Percentiles rank a stretch among this genome's conserved stretches.
Evolutionary conservation across 2,797 vertebrate species (phyloP).

Genomic region (Manis pentadactyla): DNA sequence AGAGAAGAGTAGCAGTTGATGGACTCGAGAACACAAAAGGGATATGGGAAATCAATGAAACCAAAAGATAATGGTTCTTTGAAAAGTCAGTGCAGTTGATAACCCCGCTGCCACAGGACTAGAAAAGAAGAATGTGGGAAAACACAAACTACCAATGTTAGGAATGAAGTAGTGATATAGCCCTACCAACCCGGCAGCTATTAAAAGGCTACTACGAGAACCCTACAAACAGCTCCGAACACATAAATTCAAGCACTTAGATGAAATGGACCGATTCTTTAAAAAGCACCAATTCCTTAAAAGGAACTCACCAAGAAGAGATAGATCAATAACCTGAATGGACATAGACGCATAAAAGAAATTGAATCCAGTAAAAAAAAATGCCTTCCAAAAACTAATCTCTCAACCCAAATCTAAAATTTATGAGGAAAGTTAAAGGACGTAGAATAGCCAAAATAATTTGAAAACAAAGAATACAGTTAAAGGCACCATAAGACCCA

Average conservation of each 20-base stretch:
- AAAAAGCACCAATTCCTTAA: not conserved
- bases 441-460: not conserved
- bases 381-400: not conserved
- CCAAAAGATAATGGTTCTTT: not conserved
- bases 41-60: not conserved
- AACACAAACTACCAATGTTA: not conserved
- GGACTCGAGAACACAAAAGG: not conserved
- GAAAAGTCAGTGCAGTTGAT: not conserved
- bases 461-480: slow-evolving; percentile 3
- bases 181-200: not conserved
- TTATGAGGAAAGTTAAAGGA: not conserved
- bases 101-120: not conserved
- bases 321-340: not conserved
- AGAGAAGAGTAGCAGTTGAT: not conserved
- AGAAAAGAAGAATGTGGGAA: not conserved
- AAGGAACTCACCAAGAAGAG: not conserved
- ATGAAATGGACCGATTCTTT: not conserved
- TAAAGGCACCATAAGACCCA: not conserved
- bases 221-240: not conserved
- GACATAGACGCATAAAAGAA: not conserved
- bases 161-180: not conserved
- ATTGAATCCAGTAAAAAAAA: not conserved
- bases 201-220: not conserved
- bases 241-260: not conserved
- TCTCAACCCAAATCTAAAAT: not conserved